A percentile compares a stretch with the other conserved stretches of the same genome.
These are phyloP conservation scores for Spheniscus mendiculus DNA, from an alignment of 2,113 vertebrate genomes.

Conservation along the genomic window DNA sequence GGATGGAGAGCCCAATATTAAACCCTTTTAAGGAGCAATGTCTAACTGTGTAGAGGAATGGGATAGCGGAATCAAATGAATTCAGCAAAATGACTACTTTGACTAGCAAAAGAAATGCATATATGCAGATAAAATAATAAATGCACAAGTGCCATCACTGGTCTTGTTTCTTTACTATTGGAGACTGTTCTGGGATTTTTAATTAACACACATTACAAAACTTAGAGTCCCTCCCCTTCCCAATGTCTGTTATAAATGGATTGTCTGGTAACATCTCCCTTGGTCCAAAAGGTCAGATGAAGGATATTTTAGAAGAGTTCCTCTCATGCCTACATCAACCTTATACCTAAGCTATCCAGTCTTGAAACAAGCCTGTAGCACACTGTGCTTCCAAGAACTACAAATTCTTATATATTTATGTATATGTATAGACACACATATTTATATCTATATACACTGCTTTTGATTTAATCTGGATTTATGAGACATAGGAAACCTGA, in stretches of 20 bases:
- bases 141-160: not conserved
- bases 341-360: not conserved
- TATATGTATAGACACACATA: not conserved
- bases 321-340: not conserved
- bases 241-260: not conserved
- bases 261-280: not conserved
- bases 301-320: not conserved
- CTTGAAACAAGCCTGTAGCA: not conserved
- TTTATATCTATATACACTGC: not conserved
- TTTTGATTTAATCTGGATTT: not conserved
- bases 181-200: not conserved
- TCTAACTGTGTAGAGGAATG: not conserved
- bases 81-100: not conserved
- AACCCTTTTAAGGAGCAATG: not conserved
- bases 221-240: not conserved
- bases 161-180: not conserved
- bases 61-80: not conserved
- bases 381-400: not conserved
- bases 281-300: not conserved
- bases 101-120: not conserved
- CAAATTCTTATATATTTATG: not conserved
- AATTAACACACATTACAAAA: not conserved
- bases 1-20: not conserved
- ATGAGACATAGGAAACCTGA: not conserved
- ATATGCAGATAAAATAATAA: not conserved